phyloP scores from a whole-genome alignment of 2,888 invertebrate species.

The Ichneumoninae sp. region DNA sequence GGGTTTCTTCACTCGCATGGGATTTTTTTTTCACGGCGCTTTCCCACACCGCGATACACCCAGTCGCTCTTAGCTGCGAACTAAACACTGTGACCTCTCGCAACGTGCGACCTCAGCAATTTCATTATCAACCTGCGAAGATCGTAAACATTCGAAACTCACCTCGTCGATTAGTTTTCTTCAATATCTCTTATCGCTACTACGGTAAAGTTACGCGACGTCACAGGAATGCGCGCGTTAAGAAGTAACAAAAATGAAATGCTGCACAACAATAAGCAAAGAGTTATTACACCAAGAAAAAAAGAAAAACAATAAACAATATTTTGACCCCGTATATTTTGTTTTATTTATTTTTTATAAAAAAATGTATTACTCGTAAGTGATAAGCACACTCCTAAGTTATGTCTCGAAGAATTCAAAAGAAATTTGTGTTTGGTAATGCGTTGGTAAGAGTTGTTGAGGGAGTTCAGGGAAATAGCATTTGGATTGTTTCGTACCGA shows the following conservation, averaged over 20 bases:
- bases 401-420: background rate
- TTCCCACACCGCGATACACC: constrained; percentile 31
- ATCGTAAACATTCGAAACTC: constrained; percentile 6
- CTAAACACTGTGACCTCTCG: constrained; percentile 4
- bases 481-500: constrained; percentile 3
- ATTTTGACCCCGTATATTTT: constrained; percentile 54
- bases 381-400: background rate
- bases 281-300: constrained; percentile 43
- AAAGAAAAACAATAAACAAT: constrained; percentile 52
- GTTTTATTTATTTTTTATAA: constrained; percentile 31
- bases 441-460: constrained; percentile 11
- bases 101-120: constrained; percentile 43
- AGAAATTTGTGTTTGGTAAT: background rate
- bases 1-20: constrained; percentile 7
- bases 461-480: constrained; percentile 13
- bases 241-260: constrained; percentile 17
- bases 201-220: constrained; percentile 42
- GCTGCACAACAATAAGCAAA: constrained; percentile 57
- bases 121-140: constrained; percentile 24
- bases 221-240: constrained; percentile 15
- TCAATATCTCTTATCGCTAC: constrained; percentile 25
- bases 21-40: constrained; percentile 39
- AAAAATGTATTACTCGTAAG: constrained; percentile 2
- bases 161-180: constrained; percentile 39
- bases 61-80: constrained; percentile 4